Base-by-base conservation (phyloP, 2,113 vertebrate genomes). In the Thunnus maccoyii region DNA sequence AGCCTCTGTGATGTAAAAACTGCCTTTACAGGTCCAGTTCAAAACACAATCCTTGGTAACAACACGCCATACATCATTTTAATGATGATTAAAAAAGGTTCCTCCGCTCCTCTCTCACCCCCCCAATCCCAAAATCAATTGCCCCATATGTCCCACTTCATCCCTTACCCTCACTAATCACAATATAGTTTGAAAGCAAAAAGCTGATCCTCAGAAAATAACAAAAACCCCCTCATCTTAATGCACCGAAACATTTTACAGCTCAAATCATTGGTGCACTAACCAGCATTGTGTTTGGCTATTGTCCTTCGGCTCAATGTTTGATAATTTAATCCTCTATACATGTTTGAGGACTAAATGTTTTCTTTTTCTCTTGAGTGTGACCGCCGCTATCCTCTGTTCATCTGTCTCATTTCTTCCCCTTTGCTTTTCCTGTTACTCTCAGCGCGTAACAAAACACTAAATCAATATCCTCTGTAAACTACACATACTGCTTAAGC, bases 381-480 rank as follows among this genome's bases (percentile, higher is more conserved):
- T 88, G 84, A 83, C 67, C 12, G 1, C 1, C 14, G 46, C 7
- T 51, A 3, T 83, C 61, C 64, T 74, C 11, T 54, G 56, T 64
- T 86, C 73, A 65, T 80, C 76, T 4, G 54, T 57, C 51, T 79
- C 5, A 14, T 76, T 69, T 36, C 46, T 27, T 0, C 27, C 54
- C 20, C 56, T 22, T 22, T 52, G 46, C 20, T 32, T 69, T 30
- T 65, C 27, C 62, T 50, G 74, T 67, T 61, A 18, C 54, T 61
- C 65, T 72, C 54, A 16, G 72, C 36, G 46, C 32, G 72, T 36
- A 85, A 85, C 86, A 15, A 75, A 82, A 84, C 72, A 76, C 75
- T 67, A 64, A 84, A 88, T 89, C 86, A 80, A 86, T 89, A 87
- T 48, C 72, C 80, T 78, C 32, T 67, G 36, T 27, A 41, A 66